phyloP scores from a whole-genome alignment of 2,113 vertebrate genomes.

The Cavia aperea region DNA sequence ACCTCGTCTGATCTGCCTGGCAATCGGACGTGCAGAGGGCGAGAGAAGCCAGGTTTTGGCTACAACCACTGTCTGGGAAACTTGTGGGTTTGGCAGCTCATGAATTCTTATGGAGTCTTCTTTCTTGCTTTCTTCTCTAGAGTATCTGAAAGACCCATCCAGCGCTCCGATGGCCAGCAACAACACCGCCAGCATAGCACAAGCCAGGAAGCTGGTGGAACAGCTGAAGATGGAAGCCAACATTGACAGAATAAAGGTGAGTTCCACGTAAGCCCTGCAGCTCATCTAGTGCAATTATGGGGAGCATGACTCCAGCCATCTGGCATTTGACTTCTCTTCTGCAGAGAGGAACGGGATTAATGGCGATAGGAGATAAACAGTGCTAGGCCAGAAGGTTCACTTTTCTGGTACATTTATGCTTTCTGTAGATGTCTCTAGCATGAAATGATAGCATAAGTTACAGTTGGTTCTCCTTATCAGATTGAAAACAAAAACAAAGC shows the following conservation, averaged over 20 bases:
- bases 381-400: neutral
- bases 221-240: constrained; percentile 99
- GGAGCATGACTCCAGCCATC: neutral
- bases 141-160: neutral
- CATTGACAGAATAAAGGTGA: constrained; percentile 98
- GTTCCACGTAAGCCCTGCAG: fast-evolving
- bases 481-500: constrained; percentile 2
- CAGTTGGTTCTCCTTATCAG: neutral
- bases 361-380: neutral
- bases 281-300: fast-evolving
- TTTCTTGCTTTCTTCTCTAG: constrained; percentile 57
- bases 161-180: constrained; percentile 91
- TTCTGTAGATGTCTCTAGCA: neutral
- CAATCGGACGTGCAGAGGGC: neutral
- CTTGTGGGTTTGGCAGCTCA: neutral
- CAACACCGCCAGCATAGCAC: constrained; percentile 97
- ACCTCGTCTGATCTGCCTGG: neutral
- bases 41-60: neutral
- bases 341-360: neutral
- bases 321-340: neutral
- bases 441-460: neutral
- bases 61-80: neutral
- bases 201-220: constrained; percentile 98
- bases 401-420: neutral
- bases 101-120: neutral